Conservation (phyloP, 2,797 vertebrate species). For the Acipenser oxyrinchus region DNA sequence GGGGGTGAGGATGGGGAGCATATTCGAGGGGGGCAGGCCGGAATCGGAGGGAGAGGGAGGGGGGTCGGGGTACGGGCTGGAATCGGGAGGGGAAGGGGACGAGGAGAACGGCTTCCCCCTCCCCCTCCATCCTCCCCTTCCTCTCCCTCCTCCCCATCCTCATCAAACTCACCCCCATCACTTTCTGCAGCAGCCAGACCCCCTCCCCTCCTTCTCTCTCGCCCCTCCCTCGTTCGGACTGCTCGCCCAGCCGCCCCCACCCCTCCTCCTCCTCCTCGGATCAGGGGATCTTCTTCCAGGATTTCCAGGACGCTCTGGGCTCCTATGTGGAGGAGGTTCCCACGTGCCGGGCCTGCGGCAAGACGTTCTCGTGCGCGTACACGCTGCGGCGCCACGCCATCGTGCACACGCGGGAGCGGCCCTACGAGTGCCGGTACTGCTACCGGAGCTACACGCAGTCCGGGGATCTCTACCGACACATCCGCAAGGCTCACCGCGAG, state of each 20-base stretch:
- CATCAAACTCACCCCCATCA: conserved; percentile 46
- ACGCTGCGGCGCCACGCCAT: conserved; percentile 85
- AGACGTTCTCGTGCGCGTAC: conserved; percentile 91
- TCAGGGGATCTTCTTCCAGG: conserved; percentile 62
- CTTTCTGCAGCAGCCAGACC: conserved; percentile 26
- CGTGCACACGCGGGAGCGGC: conserved; percentile 84
- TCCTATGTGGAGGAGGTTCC: conserved; percentile 84
- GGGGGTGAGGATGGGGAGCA: conserved; percentile 28
- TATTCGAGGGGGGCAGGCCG: conserved; percentile 10
- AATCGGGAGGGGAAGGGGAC: conserved; percentile 38
- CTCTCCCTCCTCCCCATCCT: conserved; percentile 51
- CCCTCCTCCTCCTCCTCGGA: conserved; percentile 43
- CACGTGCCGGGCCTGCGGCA: conserved; percentile 82
- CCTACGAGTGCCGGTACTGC: conserved; percentile 89
- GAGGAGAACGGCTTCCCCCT: conserved; percentile 32
- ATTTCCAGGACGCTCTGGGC: conserved; percentile 69
- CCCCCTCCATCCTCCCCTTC: conserved; percentile 36
- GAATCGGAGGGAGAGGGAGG: background rate
- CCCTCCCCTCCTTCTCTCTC: conserved; percentile 34
- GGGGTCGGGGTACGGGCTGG: conserved; percentile 15
- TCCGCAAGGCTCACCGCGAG: conserved; percentile 84
- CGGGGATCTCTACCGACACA: conserved; percentile 87
- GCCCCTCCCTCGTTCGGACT: conserved; percentile 6
- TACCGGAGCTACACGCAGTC: conserved; percentile 92
- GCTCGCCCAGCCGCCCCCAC: conserved; percentile 10